Conservation (phyloP, 2,797 vertebrate species). For the Netta rufina region DNA sequence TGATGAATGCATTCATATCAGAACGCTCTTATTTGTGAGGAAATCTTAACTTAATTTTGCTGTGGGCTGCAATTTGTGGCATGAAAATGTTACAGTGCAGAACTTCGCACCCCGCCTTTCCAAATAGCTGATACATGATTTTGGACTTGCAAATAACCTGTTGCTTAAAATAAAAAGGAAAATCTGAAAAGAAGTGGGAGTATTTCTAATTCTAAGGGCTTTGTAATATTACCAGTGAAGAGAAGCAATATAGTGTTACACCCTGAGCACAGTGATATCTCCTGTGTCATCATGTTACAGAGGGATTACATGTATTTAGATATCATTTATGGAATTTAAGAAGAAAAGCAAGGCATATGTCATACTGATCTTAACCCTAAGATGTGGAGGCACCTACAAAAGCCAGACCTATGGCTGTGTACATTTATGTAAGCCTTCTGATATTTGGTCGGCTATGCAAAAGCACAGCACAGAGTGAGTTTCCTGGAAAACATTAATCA, state of each 20-base stretch:
- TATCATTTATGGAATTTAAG: background rate
- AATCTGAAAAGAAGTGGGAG: background rate
- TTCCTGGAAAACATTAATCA: background rate
- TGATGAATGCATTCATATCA: background rate
- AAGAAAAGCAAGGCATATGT: background rate
- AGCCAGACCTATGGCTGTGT: background rate
- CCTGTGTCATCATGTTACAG: background rate
- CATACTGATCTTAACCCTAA: background rate
- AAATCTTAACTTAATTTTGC: slow-evolving; percentile 39
- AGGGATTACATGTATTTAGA: slow-evolving; percentile 1
- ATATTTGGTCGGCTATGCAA: background rate
- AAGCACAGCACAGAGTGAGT: background rate
- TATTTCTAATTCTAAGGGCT: slow-evolving; percentile 38
- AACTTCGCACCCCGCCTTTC: background rate
- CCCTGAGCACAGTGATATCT: background rate
- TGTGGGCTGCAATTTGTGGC: background rate
- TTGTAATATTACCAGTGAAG: slow-evolving; percentile 22
- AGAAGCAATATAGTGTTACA: slow-evolving; percentile 29
- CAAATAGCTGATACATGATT: background rate
- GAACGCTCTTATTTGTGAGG: background rate
- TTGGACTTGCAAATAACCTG: background rate
- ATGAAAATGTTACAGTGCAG: background rate
- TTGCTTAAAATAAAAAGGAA: background rate
- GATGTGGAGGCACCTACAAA: background rate
- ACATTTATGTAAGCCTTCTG: background rate